Evolutionary conservation across 2,113 vertebrate species (phyloP).

Genomic region (Corynorhinus townsendii): DNA sequence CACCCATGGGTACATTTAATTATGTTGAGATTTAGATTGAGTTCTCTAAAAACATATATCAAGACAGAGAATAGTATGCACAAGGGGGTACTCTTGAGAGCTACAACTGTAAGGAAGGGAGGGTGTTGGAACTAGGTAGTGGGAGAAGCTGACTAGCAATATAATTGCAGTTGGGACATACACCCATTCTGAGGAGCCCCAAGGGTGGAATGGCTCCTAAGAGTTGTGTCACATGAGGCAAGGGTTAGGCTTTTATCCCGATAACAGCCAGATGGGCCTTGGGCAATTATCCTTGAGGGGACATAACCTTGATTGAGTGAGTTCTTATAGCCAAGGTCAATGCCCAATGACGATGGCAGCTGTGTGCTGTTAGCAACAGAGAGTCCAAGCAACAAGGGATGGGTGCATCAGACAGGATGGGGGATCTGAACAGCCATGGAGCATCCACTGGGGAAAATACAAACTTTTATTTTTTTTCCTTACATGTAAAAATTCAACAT

Average conservation of each 20-base stretch:
- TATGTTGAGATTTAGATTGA: neutral
- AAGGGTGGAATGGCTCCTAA: neutral
- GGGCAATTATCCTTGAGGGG: rapidly evolving
- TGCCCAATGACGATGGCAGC: neutral
- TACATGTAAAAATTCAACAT: neutral
- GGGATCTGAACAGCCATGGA: neutral
- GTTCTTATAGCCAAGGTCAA: neutral
- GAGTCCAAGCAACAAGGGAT: neutral
- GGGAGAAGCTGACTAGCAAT: neutral
- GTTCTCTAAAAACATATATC: neutral
- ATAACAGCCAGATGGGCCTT: neutral
- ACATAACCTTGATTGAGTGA: neutral
- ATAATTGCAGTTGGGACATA: neutral
- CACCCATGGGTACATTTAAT: neutral
- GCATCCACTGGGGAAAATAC: neutral
- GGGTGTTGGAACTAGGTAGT: neutral
- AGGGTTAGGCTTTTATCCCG: neutral
- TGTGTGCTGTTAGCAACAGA: neutral
- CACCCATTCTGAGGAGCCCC: neutral
- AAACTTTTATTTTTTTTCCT: neutral
- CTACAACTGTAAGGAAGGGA: neutral
- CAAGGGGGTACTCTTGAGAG: neutral
- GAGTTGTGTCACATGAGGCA: neutral
- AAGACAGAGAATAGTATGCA: neutral
- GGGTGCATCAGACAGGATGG: neutral